Percentiles rank a stretch among this genome's conserved stretches.
Conservation (phyloP, 2,113 vertebrate species). For the Grus americana region DNA sequence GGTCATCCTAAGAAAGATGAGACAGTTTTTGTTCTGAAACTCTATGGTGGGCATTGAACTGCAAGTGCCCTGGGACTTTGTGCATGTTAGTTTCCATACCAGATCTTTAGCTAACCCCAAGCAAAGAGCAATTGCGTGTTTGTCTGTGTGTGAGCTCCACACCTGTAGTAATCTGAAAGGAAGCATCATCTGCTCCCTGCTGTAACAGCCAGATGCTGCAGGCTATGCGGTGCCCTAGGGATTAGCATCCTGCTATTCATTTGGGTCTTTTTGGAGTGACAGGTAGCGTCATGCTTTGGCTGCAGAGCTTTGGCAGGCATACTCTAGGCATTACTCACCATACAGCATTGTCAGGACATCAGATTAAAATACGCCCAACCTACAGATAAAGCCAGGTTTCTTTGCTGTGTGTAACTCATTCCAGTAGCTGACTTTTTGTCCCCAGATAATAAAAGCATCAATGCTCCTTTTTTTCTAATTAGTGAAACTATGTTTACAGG, state of each 20-base stretch:
- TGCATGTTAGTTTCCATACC: background rate
- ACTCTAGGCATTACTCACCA: slow-evolving; percentile 43
- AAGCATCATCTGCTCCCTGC: background rate
- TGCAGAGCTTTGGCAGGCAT: slow-evolving; percentile 19
- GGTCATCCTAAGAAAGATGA: background rate
- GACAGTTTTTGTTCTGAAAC: background rate
- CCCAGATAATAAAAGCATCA: slow-evolving; percentile 40
- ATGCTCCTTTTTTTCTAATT: slow-evolving; percentile 11
- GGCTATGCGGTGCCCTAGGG: background rate
- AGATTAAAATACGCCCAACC: slow-evolving; percentile 46
- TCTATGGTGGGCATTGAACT: background rate
- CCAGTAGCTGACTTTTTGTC: slow-evolving; percentile 23
- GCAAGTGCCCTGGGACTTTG: background rate
- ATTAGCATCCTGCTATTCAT: slow-evolving; percentile 60
- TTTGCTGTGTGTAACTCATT: background rate
- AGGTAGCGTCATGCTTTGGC: slow-evolving; percentile 12
- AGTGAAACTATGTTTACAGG: background rate
- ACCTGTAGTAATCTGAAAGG: slow-evolving; percentile 11
- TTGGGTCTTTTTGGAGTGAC: slow-evolving; percentile 22
- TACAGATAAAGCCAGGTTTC: background rate
- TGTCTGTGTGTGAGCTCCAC: slow-evolving; percentile 14
- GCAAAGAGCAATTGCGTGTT: background rate
- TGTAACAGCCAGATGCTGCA: slow-evolving; percentile 11
- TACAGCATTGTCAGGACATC: slow-evolving; percentile 35
- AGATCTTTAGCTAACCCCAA: background rate